Evolutionary conservation across 2,888 invertebrate genomes (phyloP).

Genomic region (Luffia ferchaultella): DNA sequence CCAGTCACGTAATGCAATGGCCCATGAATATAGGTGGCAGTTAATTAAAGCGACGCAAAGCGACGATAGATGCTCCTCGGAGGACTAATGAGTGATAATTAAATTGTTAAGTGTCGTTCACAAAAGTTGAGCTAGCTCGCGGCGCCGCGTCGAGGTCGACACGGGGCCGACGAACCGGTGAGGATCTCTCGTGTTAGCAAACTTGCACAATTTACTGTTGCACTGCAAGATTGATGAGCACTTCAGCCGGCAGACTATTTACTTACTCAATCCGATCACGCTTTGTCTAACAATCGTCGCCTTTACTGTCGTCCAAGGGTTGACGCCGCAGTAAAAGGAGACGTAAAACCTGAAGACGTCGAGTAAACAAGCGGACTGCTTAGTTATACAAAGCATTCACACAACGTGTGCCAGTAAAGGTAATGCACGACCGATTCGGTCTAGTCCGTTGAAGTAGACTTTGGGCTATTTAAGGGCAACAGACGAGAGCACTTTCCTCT

Average conservation of each 20-base stretch:
- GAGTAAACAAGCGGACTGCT: too few species aligned
- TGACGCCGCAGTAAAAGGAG: conserved; percentile 35
- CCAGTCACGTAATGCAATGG: neutral
- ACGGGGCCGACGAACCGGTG: conserved; percentile 7
- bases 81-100: conserved; percentile 57
- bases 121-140: conserved; percentile 52
- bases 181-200: conserved; percentile 23
- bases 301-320: conserved; percentile 44
- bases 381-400: too few species aligned
- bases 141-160: conserved; percentile 46
- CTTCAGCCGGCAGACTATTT: conserved; percentile 49
- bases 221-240: conserved; percentile 55
- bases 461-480: conserved; percentile 29
- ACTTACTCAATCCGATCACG: conserved; percentile 59
- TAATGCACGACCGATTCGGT: conserved; percentile 1
- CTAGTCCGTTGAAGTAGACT: conserved; percentile 19
- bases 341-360: conserved; percentile 31
- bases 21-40: conserved; percentile 9
- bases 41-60: conserved; percentile 34
- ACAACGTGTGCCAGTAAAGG: conserved; percentile 25
- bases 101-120: conserved; percentile 54
- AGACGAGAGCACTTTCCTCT: conserved; percentile 38
- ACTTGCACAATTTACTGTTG: conserved; percentile 52
- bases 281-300: conserved; percentile 49
- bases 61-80: conserved; percentile 39